phyloP scores from a whole-genome alignment of 2,113 vertebrate species.

The western clawed frog (Xenopus tropicalis) region UCB_Xtro_10.0 CM004451.2:59518001-59518500 shows the following conservation, averaged over 20 bases:
- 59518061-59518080: constrained; percentile 12
- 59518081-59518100: not conserved
- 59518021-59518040: too few species aligned
- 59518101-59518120: not conserved
- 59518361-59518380: constrained; percentile 22
- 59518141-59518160: constrained; percentile 30
- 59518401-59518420: too few species aligned
- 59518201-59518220: constrained; percentile 31
- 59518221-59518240: constrained; percentile 37
- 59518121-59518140: not conserved
- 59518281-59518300: constrained; percentile 46
- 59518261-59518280: constrained; percentile 35
- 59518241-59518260: constrained; percentile 44
- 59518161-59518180: constrained; percentile 22
- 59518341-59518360: constrained; percentile 1
- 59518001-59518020: too few species aligned
- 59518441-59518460: not conserved
- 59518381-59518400: not conserved
- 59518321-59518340: constrained; percentile 35
- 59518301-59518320: constrained; percentile 43
- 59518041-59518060: not conserved
- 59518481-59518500: not conserved
- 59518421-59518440: too few species aligned
- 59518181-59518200: constrained; percentile 32
- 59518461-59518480: not conserved